Percentiles rank a stretch among this genome's conserved stretches.
These are phyloP conservation scores for Hiodon tergisus DNA, from an alignment of 2,113 vertebrate genomes.

Conservation along the genomic window DNA sequence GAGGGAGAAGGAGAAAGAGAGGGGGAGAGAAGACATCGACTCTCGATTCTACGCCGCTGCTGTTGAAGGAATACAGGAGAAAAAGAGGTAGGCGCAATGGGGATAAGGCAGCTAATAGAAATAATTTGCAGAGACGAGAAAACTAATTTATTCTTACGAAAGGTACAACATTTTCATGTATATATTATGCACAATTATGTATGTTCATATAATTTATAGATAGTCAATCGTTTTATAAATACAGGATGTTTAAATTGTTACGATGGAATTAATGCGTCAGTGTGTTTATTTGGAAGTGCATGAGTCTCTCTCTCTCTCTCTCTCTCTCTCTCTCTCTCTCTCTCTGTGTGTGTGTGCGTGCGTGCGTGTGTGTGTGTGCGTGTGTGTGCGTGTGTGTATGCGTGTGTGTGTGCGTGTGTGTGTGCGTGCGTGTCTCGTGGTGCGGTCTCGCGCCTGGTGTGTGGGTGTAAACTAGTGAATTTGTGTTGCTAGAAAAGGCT, in stretches of 20 bases:
- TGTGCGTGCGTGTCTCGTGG: no score
- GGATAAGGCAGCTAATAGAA: no score
- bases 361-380: neutral
- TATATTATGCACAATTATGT: no score
- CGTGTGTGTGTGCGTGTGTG: conserved; percentile 8
- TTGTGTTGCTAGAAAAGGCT: conserved; percentile 11
- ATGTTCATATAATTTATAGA: neutral
- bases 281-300: neutral
- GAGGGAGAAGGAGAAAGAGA: conserved; percentile 2
- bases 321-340: no score
- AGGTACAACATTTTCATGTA: neutral
- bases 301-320: neutral
- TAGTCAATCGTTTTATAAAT: neutral
- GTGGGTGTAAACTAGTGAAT: conserved; percentile 24
- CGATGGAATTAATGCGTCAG: conserved; percentile 22
- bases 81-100: conserved; percentile 24
- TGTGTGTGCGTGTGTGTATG: neutral
- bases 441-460: conserved; percentile 8
- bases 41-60: conserved; percentile 16
- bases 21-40: neutral
- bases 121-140: neutral
- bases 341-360: neutral
- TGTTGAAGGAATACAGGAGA: conserved; percentile 20
- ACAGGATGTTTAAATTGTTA: neutral
- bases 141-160: neutral